Evolutionary conservation across 2,888 invertebrate genomes (phyloP), one percentile per base, ranked within the genome.

Genomic region (Eupelmus urozonus): DNA sequence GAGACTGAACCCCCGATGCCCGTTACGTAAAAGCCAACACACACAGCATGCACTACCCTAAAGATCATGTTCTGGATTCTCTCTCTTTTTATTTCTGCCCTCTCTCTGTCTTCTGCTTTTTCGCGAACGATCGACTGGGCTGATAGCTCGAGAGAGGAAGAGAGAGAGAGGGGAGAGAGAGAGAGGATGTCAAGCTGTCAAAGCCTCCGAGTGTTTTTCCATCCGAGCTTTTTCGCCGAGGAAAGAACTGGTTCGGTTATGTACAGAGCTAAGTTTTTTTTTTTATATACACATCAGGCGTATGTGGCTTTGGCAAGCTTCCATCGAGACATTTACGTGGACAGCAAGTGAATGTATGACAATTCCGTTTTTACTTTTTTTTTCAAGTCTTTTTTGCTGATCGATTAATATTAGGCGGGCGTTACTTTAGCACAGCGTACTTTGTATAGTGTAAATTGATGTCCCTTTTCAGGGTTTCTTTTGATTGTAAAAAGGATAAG

Each of bases 1-100:
- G 92, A 91, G 93, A 93, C 93, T 93, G 92, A 92, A 92, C 92
- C 92, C 88, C 88, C 88, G 88, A 85, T 87, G 88, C 88, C 88
- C 88, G 85, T 88, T 88, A 88, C 87, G 86, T 87, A 84, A 87
- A 88, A 85, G 85, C 82, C 82, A 86, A 87, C 87, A 81, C 81
- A 88, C 82, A 88, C 87, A 87, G 83, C 88, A 88, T 88, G 88
- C 88, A 88, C 88, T 88, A 88, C 76, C 74, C 78, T 76, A 80
- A 81, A 76, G 79, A 80, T 77, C 81, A 49, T 2, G 59, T 76
- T 76, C n/a, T n/a, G n/a, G n/a, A n/a, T n/a, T 63, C 18, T 42
- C 45, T 59, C n/a, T 42, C 23, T 29, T 23, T 29, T 29, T 51
- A 53, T 53, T 16, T 20, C 20, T 29, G 1, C 20, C 2, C 20